Evolutionary conservation across 2,113 vertebrate species (phyloP).

Genomic region (Rhinolophus sinicus): DNA sequence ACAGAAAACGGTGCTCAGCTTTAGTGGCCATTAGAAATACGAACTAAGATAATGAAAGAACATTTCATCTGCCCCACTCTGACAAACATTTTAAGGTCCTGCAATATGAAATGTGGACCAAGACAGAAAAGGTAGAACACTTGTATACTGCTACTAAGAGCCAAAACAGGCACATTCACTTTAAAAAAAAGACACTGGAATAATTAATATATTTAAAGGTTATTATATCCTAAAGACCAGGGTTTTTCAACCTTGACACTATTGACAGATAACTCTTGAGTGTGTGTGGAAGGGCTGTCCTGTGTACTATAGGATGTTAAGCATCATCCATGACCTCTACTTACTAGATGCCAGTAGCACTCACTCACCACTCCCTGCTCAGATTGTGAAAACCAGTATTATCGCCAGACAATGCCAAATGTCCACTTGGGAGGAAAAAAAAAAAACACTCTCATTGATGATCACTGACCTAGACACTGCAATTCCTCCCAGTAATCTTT

Average conservation of each 20-base stretch:
- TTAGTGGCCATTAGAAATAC: not conserved
- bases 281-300: not conserved
- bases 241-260: not conserved
- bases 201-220: not conserved
- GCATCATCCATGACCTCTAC: not conserved
- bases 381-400: not conserved
- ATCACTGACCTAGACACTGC: not conserved
- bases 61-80: not conserved
- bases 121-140: not conserved
- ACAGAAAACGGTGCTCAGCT: not conserved
- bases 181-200: not conserved
- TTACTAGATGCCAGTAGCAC: not conserved
- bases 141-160: not conserved
- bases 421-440: not conserved
- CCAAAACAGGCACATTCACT: not conserved
- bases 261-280: not conserved
- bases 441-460: not conserved
- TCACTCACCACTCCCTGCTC: not conserved
- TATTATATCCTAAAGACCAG: not conserved
- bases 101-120: not conserved
- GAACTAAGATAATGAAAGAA: slow-evolving; percentile 3
- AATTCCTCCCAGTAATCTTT: not conserved
- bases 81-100: slow-evolving; percentile 30
- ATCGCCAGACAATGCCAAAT: not conserved
- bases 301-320: not conserved